Evolutionary conservation across 2,113 vertebrate genomes (phyloP).

Genomic region (Oreotrochilus melanogaster): DNA sequence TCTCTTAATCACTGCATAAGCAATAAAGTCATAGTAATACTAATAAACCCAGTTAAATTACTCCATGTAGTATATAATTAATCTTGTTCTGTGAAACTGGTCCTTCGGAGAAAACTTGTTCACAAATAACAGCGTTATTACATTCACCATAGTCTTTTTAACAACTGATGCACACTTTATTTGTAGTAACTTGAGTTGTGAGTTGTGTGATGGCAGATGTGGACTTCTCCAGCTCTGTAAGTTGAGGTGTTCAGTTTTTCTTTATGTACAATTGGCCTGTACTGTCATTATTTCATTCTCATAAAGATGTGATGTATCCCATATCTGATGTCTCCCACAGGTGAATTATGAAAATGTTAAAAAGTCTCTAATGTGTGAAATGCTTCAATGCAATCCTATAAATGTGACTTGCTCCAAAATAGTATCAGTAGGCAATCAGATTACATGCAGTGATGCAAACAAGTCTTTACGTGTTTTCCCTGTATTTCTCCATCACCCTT

Average conservation of each 20-base stretch:
- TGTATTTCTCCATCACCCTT: neutral
- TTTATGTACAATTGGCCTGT: neutral
- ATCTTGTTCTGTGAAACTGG: neutral
- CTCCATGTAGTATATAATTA: neutral
- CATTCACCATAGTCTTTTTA: neutral
- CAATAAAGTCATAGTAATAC: neutral
- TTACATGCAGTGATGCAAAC: neutral
- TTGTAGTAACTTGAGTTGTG: neutral
- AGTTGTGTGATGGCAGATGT: neutral
- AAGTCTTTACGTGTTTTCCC: conserved; percentile 35
- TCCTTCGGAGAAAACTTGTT: neutral
- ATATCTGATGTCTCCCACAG: neutral
- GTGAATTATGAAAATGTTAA: neutral
- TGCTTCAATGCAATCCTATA: neutral
- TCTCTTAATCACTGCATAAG: neutral
- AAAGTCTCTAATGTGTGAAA: neutral
- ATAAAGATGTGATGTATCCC: neutral
- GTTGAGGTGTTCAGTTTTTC: neutral
- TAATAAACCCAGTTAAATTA: neutral
- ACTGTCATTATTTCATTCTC: neutral
- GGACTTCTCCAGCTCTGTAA: neutral
- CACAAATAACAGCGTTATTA: neutral
- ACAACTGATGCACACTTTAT: neutral
- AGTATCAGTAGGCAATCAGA: neutral
- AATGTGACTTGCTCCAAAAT: neutral